These are phyloP conservation scores for Pseudomyrmex flavicornis DNA, from an alignment of 1,140 invertebrate genomes.

Conservation along the genomic window DNA sequence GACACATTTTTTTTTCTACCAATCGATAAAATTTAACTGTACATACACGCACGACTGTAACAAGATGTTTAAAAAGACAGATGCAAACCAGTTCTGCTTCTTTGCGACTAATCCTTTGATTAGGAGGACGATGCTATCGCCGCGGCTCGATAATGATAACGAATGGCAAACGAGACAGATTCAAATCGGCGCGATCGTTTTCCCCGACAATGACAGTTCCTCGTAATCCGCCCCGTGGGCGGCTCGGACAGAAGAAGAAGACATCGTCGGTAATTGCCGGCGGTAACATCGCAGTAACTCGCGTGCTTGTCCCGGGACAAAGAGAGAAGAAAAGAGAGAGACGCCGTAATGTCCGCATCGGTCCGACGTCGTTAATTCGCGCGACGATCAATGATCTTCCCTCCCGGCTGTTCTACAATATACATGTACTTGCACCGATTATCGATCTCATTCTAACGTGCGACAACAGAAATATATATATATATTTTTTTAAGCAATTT, in stretches of 20 bases:
- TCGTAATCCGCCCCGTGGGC: conserved; percentile 32
- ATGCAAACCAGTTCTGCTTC: conserved; percentile 34
- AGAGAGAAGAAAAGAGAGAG: conserved; percentile 25
- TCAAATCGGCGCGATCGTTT: conserved; percentile 43
- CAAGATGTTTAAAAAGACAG: not conserved
- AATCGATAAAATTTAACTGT: conserved; percentile 7
- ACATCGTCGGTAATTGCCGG: conserved; percentile 42
- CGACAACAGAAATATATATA: not conserved
- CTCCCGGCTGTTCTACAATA: conserved; percentile 2
- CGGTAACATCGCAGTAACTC: conserved; percentile 34
- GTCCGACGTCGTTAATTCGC: conserved; percentile 47
- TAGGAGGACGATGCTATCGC: conserved; percentile 23
- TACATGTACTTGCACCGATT: not conserved
- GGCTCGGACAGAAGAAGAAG: conserved; percentile 37
- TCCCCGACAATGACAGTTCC: conserved; percentile 45
- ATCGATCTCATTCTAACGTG: conserved; percentile 25
- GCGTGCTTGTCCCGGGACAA: conserved; percentile 24
- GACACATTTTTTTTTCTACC: not conserved
- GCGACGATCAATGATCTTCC: conserved; percentile 54
- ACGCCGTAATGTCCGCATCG: conserved; percentile 19
- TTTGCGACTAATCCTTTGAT: not conserved
- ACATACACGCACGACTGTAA: not conserved
- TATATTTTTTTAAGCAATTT: not conserved
- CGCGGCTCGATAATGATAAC: conserved; percentile 20
- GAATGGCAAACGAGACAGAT: conserved; percentile 41